A percentile compares a stretch with the other conserved stretches of the same genome.
Evolutionary conservation across 1,140 invertebrate species (phyloP).

Genomic region (Drosophila mayri): DNA sequence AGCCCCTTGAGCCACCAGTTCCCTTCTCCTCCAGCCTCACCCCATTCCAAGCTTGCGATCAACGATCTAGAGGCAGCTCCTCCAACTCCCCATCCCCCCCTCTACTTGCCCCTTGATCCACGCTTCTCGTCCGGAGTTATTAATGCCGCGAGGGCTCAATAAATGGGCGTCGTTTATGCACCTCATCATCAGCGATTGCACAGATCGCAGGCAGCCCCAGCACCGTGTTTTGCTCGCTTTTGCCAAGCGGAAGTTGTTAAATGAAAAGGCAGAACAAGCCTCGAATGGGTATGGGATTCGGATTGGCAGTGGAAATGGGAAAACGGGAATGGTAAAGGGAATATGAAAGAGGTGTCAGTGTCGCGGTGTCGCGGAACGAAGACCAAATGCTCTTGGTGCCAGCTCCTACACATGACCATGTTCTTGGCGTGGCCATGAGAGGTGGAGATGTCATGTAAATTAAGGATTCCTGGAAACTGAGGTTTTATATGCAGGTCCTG

Average conservation of each 20-base stretch:
- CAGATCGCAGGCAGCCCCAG: slow-evolving; percentile 47
- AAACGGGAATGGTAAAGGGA: background rate
- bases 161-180: slow-evolving; percentile 83
- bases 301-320: slow-evolving; percentile 7
- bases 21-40: slow-evolving; percentile 7
- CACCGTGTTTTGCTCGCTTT: slow-evolving; percentile 37
- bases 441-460: slow-evolving; percentile 33
- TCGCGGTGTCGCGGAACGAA: slow-evolving; percentile 19
- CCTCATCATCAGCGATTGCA: slow-evolving; percentile 80
- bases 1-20: slow-evolving; percentile 32
- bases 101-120: background rate
- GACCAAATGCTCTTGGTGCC: slow-evolving; percentile 24
- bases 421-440: slow-evolving; percentile 3
- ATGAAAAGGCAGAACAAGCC: slow-evolving; percentile 47
- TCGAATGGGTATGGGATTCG: slow-evolving; percentile 15
- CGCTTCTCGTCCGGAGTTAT: slow-evolving; percentile 50
- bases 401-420: slow-evolving; percentile 1
- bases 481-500: slow-evolving; percentile 6
- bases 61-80: slow-evolving; percentile 19
- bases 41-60: slow-evolving; percentile 29
- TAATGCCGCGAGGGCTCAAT: slow-evolving; percentile 77
- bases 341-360: slow-evolving; percentile 39
- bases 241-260: slow-evolving; percentile 79
- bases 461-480: slow-evolving; percentile 28
- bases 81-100: background rate